phyloP scores from a whole-genome alignment of 2,113 vertebrate genomes.

The Zosterops hypoxanthus region DNA sequence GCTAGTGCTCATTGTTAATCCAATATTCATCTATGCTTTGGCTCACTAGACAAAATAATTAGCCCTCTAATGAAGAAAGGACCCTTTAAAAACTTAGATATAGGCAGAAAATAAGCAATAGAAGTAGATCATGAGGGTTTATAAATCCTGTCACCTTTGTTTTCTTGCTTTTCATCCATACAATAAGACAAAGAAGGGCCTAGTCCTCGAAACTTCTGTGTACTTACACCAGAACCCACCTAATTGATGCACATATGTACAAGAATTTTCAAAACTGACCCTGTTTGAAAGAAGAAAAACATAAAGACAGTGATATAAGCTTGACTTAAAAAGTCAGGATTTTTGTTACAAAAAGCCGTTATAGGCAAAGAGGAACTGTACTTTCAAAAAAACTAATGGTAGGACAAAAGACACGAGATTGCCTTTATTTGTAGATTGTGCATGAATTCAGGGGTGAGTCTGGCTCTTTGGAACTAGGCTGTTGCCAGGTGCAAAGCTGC shows the following conservation, averaged over 20 bases:
- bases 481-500: slow-evolving; percentile 27
- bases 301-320: slow-evolving; percentile 49
- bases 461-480: slow-evolving; percentile 52
- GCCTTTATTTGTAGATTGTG: slow-evolving; percentile 40
- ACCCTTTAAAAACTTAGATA: not conserved
- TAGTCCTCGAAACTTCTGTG: not conserved
- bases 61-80: not conserved
- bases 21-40: slow-evolving; percentile 20
- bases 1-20: slow-evolving; percentile 1
- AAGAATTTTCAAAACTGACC: slow-evolving; percentile 55
- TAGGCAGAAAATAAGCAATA: slow-evolving; percentile 24
- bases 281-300: slow-evolving; percentile 34
- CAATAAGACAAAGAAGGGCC: not conserved
- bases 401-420: slow-evolving; percentile 56
- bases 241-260: not conserved
- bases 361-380: slow-evolving; percentile 33
- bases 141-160: not conserved
- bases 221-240: not conserved
- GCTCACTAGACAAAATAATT: slow-evolving; percentile 26
- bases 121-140: not conserved
- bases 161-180: not conserved
- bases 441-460: slow-evolving; percentile 25
- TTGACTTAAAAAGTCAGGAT: slow-evolving; percentile 67
- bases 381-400: slow-evolving; percentile 66
- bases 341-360: slow-evolving; percentile 71